A percentile compares a stretch with the other conserved stretches of the same genome.
These are phyloP conservation scores for Apocrypta bakeri DNA, from an alignment of 1,140 invertebrate genomes.

Conservation along the genomic window DNA sequence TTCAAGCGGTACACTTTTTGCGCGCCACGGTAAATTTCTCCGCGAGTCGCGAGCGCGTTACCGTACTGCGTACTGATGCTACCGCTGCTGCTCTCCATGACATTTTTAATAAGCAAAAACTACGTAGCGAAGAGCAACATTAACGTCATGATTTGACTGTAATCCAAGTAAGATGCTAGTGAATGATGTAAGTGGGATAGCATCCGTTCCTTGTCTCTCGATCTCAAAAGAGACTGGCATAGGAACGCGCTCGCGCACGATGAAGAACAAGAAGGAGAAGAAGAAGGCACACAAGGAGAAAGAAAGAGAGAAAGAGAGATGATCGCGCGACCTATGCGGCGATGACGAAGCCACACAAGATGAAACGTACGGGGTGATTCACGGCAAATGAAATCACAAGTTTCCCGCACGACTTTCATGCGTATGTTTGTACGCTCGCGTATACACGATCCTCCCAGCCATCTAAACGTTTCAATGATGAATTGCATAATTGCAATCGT, in stretches of 20 bases:
- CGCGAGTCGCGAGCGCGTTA: not conserved
- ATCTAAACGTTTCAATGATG: slow-evolving; percentile 34
- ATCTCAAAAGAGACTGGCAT: not conserved
- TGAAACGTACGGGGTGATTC: slow-evolving; percentile 40
- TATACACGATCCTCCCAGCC: not conserved
- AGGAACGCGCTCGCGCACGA: no score
- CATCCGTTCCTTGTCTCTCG: slow-evolving; percentile 17
- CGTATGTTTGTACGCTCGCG: not conserved
- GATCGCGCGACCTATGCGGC: slow-evolving; percentile 17
- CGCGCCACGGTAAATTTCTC: slow-evolving; percentile 32
- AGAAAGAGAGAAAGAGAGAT: slow-evolving; percentile 17
- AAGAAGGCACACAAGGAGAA: not conserved
- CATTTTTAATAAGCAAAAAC: slow-evolving; percentile 49
- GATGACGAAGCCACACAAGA: slow-evolving; percentile 50
- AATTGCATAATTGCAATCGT: slow-evolving; percentile 28
- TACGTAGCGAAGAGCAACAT: slow-evolving; percentile 38
- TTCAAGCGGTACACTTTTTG: slow-evolving; percentile 33
- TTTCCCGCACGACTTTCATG: slow-evolving; percentile 43
- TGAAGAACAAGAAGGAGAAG: slow-evolving; percentile 31
- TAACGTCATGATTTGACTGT: slow-evolving; percentile 49
- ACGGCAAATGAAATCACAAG: slow-evolving; percentile 50
- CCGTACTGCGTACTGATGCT: not conserved
- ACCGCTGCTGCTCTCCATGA: not conserved
- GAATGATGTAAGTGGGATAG: slow-evolving; percentile 48
- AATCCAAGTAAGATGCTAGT: slow-evolving; percentile 41